These are phyloP conservation scores for Drosophila erecta DNA, from an alignment of 1,140 invertebrate species.

Conservation along the genomic window DNA sequence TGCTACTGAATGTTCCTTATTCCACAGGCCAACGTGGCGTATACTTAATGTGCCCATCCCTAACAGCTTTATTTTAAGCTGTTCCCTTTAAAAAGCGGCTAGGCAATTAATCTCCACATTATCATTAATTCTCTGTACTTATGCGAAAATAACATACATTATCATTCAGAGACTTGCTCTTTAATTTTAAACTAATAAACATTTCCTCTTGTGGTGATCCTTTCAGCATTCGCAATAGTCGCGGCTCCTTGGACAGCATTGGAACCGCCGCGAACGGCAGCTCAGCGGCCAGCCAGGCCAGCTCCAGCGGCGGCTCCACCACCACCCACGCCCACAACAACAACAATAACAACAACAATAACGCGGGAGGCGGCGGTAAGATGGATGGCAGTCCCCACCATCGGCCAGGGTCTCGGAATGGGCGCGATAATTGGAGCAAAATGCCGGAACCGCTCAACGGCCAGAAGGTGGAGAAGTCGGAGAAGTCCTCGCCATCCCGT, in stretches of 20 bases:
- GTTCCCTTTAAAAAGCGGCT: neutral
- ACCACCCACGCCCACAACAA: constrained; percentile 44
- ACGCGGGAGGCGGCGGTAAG: constrained; percentile 42
- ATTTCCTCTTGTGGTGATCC: neutral
- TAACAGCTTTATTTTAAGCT: neutral
- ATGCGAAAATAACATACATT: too few relatives aligned
- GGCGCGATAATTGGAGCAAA: constrained; percentile 83
- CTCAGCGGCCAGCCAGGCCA: constrained; percentile 77
- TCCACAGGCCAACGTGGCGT: constrained; percentile 5
- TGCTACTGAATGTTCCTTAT: too few relatives aligned
- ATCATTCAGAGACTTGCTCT: too few relatives aligned
- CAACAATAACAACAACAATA: constrained; percentile 60
- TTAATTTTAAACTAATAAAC: too few relatives aligned
- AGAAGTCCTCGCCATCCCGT: constrained; percentile 80
- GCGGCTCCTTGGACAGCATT: constrained; percentile 83
- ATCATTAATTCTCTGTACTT: too few relatives aligned
- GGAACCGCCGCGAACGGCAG: constrained; percentile 76
- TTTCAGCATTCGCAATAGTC: constrained; percentile 80
- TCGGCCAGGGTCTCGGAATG: constrained; percentile 75
- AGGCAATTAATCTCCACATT: neutral
- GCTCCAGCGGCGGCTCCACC: constrained; percentile 75
- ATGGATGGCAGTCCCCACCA: constrained; percentile 77
- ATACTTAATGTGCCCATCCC: constrained; percentile 9
- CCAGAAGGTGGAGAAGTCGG: constrained; percentile 72
- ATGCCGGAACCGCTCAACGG: constrained; percentile 83